These are phyloP conservation scores for Psettodes erumei DNA, from an alignment of 2,113 vertebrate species.

Conservation along the genomic window DNA sequence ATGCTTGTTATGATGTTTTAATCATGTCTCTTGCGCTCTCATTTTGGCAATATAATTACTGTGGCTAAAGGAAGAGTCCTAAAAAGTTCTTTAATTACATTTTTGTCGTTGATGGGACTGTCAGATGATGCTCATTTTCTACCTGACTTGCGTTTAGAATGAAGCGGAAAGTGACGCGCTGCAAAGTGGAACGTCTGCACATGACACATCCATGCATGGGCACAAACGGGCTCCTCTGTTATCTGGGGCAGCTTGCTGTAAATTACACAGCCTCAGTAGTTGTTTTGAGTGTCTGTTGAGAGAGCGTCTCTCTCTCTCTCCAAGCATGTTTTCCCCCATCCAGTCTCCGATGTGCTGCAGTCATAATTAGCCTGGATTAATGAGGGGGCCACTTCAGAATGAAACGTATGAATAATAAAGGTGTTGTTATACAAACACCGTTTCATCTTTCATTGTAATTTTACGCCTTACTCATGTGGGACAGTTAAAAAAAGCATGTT, in stretches of 20 bases:
- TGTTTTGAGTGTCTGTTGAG: slow-evolving; percentile 62
- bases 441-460: slow-evolving; percentile 73
- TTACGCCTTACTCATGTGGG: slow-evolving; percentile 27
- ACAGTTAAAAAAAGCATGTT: slow-evolving; percentile 50
- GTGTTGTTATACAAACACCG: slow-evolving; percentile 71
- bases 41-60: slow-evolving; percentile 1
- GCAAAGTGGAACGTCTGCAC: slow-evolving; percentile 20
- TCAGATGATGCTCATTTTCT: background rate
- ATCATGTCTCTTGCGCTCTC: slow-evolving; percentile 34
- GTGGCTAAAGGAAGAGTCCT: background rate
- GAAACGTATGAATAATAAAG: slow-evolving; percentile 79
- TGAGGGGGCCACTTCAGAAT: slow-evolving; percentile 69
- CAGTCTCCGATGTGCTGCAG: slow-evolving; percentile 71
- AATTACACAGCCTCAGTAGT: slow-evolving; percentile 54
- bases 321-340: slow-evolving; percentile 61
- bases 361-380: slow-evolving; percentile 81
- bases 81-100: slow-evolving; percentile 9
- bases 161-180: background rate
- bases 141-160: slow-evolving; percentile 2
- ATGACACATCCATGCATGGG: slow-evolving; percentile 13
- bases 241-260: slow-evolving; percentile 71
- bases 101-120: background rate
- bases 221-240: slow-evolving; percentile 44
- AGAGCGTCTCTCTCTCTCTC: slow-evolving; percentile 56
- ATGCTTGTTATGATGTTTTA: slow-evolving; percentile 47